Evolutionary conservation across 2,888 invertebrate genomes (phyloP).

Genomic region (Periphyllus acericola): DNA sequence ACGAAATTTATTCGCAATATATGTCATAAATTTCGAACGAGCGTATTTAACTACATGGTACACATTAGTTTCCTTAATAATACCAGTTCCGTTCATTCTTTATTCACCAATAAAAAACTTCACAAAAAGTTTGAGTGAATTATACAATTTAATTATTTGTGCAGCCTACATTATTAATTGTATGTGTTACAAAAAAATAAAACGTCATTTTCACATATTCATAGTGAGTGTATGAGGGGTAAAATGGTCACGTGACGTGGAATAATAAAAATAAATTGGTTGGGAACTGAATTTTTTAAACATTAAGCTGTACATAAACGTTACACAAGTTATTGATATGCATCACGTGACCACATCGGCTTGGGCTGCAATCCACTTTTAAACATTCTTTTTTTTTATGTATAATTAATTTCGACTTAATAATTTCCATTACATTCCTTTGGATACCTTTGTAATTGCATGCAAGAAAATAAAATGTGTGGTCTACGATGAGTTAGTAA

Average conservation of each 20-base stretch:
- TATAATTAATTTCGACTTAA: neutral
- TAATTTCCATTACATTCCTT: neutral
- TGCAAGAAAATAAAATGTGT: neutral
- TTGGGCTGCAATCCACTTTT: neutral
- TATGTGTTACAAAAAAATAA: constrained; percentile 26
- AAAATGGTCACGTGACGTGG: constrained; percentile 35
- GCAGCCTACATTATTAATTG: constrained; percentile 6
- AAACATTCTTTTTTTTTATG: neutral
- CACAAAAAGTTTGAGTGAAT: neutral
- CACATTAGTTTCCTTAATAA: neutral
- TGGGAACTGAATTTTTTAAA: constrained; percentile 22
- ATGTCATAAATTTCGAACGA: neutral
- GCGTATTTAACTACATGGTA: neutral
- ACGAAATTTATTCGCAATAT: constrained; percentile 5
- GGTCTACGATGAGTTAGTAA: no score
- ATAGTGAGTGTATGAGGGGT: neutral
- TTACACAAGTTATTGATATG: constrained; percentile 44
- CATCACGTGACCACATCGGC: constrained; percentile 34
- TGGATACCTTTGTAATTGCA: neutral
- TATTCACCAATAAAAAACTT: neutral
- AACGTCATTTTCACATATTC: constrained; percentile 3
- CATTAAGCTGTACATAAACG: constrained; percentile 33
- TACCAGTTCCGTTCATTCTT: neutral
- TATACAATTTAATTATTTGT: constrained; percentile 12
- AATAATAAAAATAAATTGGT: constrained; percentile 55